Evolutionary conservation across 2,797 vertebrate genomes (phyloP), one percentile per base, ranked within the genome.

Genomic region (Steatocranus sp.): DNA sequence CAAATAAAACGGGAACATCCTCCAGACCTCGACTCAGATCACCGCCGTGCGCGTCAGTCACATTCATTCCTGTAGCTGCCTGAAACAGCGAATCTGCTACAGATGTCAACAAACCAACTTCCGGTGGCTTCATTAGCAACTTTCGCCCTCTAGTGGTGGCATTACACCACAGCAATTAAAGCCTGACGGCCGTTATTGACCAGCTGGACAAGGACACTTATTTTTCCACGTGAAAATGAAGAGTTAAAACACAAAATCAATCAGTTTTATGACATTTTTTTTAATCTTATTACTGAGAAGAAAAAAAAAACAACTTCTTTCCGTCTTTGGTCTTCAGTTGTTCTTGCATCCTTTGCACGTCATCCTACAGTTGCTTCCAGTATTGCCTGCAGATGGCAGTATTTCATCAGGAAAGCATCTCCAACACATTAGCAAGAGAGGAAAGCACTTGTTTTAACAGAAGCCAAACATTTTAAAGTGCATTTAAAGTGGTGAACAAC

Each of bases 11-110:
- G 5, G 94, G 92, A 32, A 96, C 88, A 53, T 93, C 88, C 46
- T 97, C 96, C 5, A 91, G 79, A 5, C 92, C 91, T 12, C 75
- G 46, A 30, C 94, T 96, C 41, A 96, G 23, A 82, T 97, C 96
- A 36, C 63, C 15, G 48, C 1, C 11, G 6, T 5, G 8, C 3
- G 3, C 10, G 2, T 81, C 43, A 7, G 1, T 20, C 6, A 5
- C 25, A 46, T 63, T 77, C 86, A 91, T 87, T 1, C n/a, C 48
- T 43, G 0, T 18, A 27, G 36, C 41, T 5, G n/a, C 4, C 7
- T 3, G 20, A 56, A 17, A 17, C 18, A 30, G 17, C 49, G 6
- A 3, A 12, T 12, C 5, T 36, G 50, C 36, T 7, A 11, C 36
- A 27, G n/a, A 53, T 8, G 78, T 51, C n/a, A 48, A 84, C 38